Base-by-base conservation (phyloP, 1,140 invertebrate species). In the Zaprionus capensis region DNA sequence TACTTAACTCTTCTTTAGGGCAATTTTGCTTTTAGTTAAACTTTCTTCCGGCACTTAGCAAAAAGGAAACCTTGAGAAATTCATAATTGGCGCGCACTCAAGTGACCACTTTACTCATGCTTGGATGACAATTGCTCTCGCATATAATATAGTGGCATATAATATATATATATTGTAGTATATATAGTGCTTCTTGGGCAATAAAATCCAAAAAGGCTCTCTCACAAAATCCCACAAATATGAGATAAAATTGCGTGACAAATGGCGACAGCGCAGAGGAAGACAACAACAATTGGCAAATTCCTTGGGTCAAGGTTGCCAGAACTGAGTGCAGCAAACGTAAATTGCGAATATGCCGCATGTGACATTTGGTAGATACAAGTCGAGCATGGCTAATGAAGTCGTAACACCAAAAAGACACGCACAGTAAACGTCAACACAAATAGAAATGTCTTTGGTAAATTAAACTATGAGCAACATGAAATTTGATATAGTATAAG, bases 171-270 rank as follows among this genome's bases (percentile, higher is more conserved):
- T 20, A 20, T 20, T 20, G 1, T 24, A 24, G 6, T 28, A 2
- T 44, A 28, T 44, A 31, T 67, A n/a, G 38, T 20, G 53, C 34
- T 24, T 28, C 31, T 51, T 41, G 56, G 17, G 22, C 61, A 71
- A 26, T 53, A 61, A 73, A 68, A 59, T 46, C 28, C 38, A 31
- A 58, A 68, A 64, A 34, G 71, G 58, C 58, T 31, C 31, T 46
- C 55, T 49, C 22, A 20, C 41, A 28, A 63, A 70, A 56, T 58
- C 24, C 51, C 14, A 24, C 12, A 59, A 65, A 61, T 58, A 57
- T 59, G 55, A 59, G 63, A 53, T 59, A 53, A 61, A 71, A 76
- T 71, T 71, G 68, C 68, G 68, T 73, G 74, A 59, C 62, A 70
- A 77, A 73, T 62, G 56, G 31, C 57, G 49, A 69, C n/a, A 51